Evolutionary conservation across 2,797 vertebrate genomes (phyloP), one percentile per base, ranked within the genome.

Genomic region (Gallinago nigripennis): DNA sequence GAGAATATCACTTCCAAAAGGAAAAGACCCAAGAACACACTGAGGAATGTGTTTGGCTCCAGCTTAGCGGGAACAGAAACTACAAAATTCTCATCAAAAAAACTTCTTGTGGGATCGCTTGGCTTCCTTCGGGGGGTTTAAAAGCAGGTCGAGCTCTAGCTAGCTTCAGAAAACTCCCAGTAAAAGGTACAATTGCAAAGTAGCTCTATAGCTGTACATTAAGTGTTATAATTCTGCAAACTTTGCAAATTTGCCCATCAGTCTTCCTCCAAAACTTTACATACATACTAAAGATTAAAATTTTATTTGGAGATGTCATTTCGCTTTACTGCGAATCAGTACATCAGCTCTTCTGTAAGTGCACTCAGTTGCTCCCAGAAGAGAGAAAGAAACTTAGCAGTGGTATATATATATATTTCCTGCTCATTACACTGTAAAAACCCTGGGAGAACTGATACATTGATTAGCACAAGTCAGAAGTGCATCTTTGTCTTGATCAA

Each of bases 331-430:
- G 96, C 1, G 43, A 95, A 95, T 94, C 95, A 96, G 94, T 96
- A 97, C 92, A 97, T 97, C 97, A 97, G 96, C 96, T 96, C 95
- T 95, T 96, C 93, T 51, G 14, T 97, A 97, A 98, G 97, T 97
- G 96, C 97, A 91, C 89, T 96, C 96, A 97, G 96, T 97, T 96
- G 95, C 95, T 97, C 97, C 97, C 97, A 56, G 85, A 96, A 97
- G 96, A 97, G 95, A 95, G 87, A 95, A 86, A 93, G 97, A 97
- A 98, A 96, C 94, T 95, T 94, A 94, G 87, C 87, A 95, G 96
- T 94, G 50, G 68, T 88, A 33, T 84, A 92, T 93, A 95, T 93
- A 95, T 93, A 51, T 97, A 95, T 97, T 97, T 97, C 95, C 97
- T 92, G 95, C 86, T 97, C 95, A 91, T 93, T 96, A 97, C 96